Evolutionary conservation across 1,140 invertebrate species (phyloP).

Genomic region (Acromyrmex charruanus): DNA sequence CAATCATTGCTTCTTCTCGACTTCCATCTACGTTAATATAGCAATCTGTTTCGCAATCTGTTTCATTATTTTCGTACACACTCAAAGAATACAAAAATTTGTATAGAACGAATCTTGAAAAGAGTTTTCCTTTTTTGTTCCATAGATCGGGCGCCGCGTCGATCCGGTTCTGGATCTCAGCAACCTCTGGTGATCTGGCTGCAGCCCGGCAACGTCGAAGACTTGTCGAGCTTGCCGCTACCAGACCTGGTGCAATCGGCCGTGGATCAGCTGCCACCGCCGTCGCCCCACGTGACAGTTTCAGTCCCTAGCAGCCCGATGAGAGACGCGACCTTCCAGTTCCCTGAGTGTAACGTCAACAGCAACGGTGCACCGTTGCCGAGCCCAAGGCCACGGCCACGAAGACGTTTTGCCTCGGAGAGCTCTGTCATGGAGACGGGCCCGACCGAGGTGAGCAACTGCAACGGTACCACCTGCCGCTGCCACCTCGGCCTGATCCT

Average conservation of each 20-base stretch:
- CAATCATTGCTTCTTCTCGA: neutral
- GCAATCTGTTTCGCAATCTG: neutral
- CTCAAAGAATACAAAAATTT: neutral
- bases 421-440: slow-evolving; percentile 69
- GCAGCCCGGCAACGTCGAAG: slow-evolving; percentile 74
- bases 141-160: slow-evolving; percentile 83
- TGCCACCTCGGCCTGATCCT: slow-evolving; percentile 74
- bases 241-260: slow-evolving; percentile 84
- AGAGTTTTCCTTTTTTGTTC: neutral
- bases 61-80: neutral
- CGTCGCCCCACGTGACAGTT: slow-evolving; percentile 83
- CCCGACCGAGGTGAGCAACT: slow-evolving; percentile 34
- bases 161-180: slow-evolving; percentile 75
- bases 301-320: slow-evolving; percentile 85
- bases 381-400: slow-evolving; percentile 84
- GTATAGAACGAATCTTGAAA: neutral
- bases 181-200: slow-evolving; percentile 82
- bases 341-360: slow-evolving; percentile 82
- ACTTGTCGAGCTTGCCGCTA: slow-evolving; percentile 82
- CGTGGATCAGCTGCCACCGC: slow-evolving; percentile 82
- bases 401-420: slow-evolving; percentile 84
- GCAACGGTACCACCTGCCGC: slow-evolving; percentile 67
- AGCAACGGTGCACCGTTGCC: slow-evolving; percentile 78
- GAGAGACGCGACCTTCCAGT: slow-evolving; percentile 85
- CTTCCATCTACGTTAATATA: neutral